Evolutionary conservation across 2,888 invertebrate genomes (phyloP).

Genomic region (Ectobius pallidus): DNA sequence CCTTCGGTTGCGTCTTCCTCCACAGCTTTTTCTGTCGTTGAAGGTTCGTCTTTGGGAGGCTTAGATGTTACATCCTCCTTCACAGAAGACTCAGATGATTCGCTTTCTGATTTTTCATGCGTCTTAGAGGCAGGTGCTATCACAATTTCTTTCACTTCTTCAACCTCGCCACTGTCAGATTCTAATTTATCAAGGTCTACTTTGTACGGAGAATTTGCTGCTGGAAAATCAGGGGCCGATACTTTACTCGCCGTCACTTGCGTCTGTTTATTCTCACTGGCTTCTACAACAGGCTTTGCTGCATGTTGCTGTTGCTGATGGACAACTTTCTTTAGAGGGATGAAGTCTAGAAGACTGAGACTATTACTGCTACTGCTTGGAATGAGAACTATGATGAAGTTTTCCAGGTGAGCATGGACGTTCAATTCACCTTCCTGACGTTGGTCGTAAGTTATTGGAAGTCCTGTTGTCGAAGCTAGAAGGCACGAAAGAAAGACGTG

Average conservation of each 20-base stretch:
- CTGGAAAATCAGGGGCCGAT: neutral
- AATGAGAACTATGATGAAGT: slow-evolving; percentile 73
- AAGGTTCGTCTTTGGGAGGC: neutral
- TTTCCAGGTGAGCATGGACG: slow-evolving; percentile 74
- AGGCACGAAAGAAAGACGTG: neutral
- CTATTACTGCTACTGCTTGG: slow-evolving; percentile 59
- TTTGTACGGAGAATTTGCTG: slow-evolving; percentile 10
- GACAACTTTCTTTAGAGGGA: slow-evolving; percentile 52
- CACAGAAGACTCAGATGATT: neutral
- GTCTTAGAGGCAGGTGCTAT: too few relatives aligned
- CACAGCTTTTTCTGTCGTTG: neutral
- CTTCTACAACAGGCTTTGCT: neutral
- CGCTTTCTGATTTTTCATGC: too few relatives aligned
- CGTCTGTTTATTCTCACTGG: neutral
- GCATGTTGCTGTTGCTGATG: neutral
- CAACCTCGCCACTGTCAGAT: neutral
- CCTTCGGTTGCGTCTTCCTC: neutral
- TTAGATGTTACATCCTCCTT: neutral
- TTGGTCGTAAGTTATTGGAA: slow-evolving; percentile 65
- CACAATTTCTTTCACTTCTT: neutral
- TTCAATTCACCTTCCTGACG: slow-evolving; percentile 79
- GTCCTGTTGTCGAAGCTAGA: slow-evolving; percentile 9
- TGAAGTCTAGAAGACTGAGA: slow-evolving; percentile 47
- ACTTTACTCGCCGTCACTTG: neutral
- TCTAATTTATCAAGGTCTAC: neutral